Evolutionary conservation across 2,888 invertebrate species (phyloP), one percentile per base, ranked within the genome.

Genomic region (Capitulum mitella): DNA sequence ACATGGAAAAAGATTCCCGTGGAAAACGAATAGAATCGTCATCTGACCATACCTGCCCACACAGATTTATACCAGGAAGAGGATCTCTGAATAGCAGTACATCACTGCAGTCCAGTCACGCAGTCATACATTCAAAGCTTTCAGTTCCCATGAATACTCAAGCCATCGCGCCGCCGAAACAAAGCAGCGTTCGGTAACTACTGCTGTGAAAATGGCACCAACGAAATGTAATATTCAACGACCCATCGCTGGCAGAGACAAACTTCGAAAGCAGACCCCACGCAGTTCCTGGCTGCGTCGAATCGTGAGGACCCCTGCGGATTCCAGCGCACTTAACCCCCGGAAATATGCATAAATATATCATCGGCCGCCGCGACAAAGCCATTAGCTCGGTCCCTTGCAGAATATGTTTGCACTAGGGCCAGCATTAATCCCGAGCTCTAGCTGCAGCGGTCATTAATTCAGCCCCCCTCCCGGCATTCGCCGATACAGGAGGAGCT

Each of bases 321-420:
- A 64, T 16, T 16, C 34, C 34, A 19, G 5, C 32, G 32, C 64
- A 64, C 32, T 64, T 34, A 32, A 34, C 64, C 64, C 14, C 64
- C 32, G 64, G 64, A 64, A 34, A 64, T 34, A 34, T 64, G 32
- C 64, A 64, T 64, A 64, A 34, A 64, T 64, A 64, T 34, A 64
- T 64, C 64, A 64, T 34, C 34, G 19, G 32, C 32, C 34, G n/a
- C 64, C 29, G 64, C 64, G 64, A 64, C 64, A 64, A 64, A 64
- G 34, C 64, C 64, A 64, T 64, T 64, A 64, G 34, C 32, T 34
- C 2, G 64, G 3, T 19, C 64, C 6, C 16, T 16, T 34, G 64
- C 64, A 34, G 64, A 64, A 64, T 64, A 64, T 64, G 64, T 29
- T 19, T 34, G 34, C 34, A 32, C 64, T 34, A 32, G 16, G 64